A percentile compares a stretch with the other conserved stretches of the same genome.
Conservation (phyloP, 2,113 vertebrate genomes). For the Hipposideros armiger region DNA sequence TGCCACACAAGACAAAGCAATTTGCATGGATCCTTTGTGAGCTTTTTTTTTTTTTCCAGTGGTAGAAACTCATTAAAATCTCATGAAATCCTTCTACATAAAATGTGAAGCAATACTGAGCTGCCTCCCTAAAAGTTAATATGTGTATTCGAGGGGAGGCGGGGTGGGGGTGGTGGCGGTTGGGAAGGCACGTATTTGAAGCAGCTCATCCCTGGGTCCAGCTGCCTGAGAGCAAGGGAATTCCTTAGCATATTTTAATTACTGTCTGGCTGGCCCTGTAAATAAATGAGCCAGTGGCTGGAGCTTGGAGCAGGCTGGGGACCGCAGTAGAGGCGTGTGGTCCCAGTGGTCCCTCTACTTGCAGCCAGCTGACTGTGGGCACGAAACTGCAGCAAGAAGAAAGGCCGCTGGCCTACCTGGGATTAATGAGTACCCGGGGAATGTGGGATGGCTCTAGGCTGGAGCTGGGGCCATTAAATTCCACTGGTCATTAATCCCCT, state of each 20-base stretch:
- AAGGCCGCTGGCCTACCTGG: conserved; percentile 75
- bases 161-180: background rate
- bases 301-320: conserved; percentile 46
- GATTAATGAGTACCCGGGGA: conserved; percentile 75
- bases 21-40: conserved; percentile 71
- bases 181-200: background rate
- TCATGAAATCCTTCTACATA: conserved; percentile 70
- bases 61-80: conserved; percentile 79
- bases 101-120: conserved; percentile 26
- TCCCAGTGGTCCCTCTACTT: conserved; percentile 70
- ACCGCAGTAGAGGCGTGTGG: background rate
- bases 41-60: conserved; percentile 21
- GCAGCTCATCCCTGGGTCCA: conserved; percentile 33
- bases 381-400: conserved; percentile 59
- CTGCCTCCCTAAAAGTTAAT: conserved; percentile 73
- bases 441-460: conserved; percentile 72
- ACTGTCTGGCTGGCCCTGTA: conserved; percentile 47
- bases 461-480: conserved; percentile 68
- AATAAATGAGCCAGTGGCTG: conserved; percentile 70
- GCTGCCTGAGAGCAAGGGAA: background rate
- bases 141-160: conserved; percentile 6
- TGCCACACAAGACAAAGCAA: conserved; percentile 63
- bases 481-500: conserved; percentile 75
- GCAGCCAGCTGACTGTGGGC: conserved; percentile 69
- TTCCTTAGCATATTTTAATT: conserved; percentile 71